phyloP scores from a whole-genome alignment of 2,797 vertebrate genomes.

The Hapalemur alaotrensis region DNA sequence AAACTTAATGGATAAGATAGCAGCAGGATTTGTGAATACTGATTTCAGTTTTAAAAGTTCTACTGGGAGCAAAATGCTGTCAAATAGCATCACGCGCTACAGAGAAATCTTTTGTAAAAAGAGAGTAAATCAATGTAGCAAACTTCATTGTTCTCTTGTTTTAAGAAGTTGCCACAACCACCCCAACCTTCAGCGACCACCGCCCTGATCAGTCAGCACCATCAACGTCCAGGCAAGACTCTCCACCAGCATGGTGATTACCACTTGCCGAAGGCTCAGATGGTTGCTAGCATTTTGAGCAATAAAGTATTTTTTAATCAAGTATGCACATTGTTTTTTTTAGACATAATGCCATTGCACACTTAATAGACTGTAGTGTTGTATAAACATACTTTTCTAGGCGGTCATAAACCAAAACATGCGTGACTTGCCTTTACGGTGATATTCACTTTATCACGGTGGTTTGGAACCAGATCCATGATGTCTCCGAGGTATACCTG shows the following conservation, averaged over 20 bases:
- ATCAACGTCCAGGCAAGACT: neutral
- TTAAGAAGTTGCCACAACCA: neutral
- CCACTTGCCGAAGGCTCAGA: neutral
- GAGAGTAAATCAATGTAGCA: neutral
- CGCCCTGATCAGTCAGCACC: neutral
- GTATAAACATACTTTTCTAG: neutral
- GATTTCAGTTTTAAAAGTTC: neutral
- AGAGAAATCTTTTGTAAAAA: neutral
- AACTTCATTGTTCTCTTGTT: neutral
- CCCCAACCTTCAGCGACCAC: neutral
- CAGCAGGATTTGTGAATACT: neutral
- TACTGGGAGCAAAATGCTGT: neutral
- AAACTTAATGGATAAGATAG: neutral
- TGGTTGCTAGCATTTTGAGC: neutral
- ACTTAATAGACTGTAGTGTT: neutral
- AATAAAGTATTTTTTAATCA: neutral
- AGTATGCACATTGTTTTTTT: neutral
- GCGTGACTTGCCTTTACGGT: too few relatives aligned
- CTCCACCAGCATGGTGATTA: neutral
- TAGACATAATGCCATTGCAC: neutral
- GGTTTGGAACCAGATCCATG: neutral
- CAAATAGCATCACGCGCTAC: neutral
- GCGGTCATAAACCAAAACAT: neutral
- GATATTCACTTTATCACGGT: neutral
- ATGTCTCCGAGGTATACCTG: neutral